phyloP scores from a whole-genome alignment of 2,113 vertebrate species.

The Upupa epops region DNA sequence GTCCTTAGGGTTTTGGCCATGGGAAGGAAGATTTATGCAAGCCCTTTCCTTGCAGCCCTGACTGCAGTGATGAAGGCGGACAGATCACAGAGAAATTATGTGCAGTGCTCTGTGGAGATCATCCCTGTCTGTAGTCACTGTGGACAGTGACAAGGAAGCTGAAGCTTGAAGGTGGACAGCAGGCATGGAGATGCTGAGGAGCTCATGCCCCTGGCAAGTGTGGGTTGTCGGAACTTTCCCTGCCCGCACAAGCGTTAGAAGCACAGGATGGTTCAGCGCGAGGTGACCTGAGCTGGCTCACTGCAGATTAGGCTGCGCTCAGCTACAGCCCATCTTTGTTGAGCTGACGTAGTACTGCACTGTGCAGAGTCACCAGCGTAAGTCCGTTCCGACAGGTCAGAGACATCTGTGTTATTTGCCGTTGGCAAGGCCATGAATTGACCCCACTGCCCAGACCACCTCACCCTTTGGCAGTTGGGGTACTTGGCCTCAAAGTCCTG shows the following conservation, averaged over 20 bases:
- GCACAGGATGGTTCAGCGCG: neutral
- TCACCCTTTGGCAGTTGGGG: too few species aligned
- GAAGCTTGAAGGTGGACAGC: neutral
- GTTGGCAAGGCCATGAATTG: too few species aligned
- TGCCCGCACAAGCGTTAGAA: neutral
- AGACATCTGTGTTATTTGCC: neutral
- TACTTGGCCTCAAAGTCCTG: neutral
- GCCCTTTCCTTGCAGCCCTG: neutral
- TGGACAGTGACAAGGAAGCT: neutral
- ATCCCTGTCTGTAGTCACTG: neutral
- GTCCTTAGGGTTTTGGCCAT: neutral
- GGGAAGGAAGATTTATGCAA: neutral
- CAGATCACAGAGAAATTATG: neutral
- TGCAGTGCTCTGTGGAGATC: neutral
- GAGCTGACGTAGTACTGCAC: neutral
- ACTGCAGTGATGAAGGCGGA: neutral
- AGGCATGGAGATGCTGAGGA: neutral
- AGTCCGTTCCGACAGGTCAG: neutral
- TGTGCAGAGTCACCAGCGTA: neutral
- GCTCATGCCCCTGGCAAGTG: neutral
- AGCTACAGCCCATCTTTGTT: neutral
- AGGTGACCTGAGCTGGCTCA: neutral
- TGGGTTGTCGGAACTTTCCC: neutral
- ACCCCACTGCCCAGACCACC: neutral
- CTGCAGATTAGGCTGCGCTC: neutral